A percentile compares a stretch with the other conserved stretches of the same genome.
These are phyloP conservation scores for Acropternis orthonyx DNA, from an alignment of 2,797 vertebrate genomes.

Conservation along the genomic window DNA sequence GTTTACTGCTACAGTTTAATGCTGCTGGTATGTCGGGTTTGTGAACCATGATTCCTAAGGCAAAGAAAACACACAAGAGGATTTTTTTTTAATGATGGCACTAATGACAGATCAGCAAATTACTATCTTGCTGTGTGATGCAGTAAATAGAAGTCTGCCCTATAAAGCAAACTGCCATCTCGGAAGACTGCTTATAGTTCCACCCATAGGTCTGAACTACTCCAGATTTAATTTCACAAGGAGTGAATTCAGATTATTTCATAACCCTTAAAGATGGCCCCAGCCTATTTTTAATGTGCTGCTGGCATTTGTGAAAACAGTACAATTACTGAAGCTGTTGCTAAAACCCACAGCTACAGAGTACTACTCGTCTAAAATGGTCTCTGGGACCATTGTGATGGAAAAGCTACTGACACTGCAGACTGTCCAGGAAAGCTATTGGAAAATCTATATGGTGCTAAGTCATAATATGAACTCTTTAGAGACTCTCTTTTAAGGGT, in stretches of 20 bases:
- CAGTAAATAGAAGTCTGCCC: conserved; percentile 37
- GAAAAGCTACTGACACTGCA: conserved; percentile 70
- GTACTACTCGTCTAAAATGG: conserved; percentile 48
- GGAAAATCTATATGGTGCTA: conserved; percentile 68
- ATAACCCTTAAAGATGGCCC: conserved; percentile 64
- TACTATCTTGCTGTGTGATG: conserved; percentile 47
- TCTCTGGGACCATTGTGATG: conserved; percentile 56
- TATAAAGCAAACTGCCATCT: conserved; percentile 67
- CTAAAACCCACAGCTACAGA: conserved; percentile 65
- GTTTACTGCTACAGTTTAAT: not conserved
- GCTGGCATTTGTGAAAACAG: conserved; percentile 66
- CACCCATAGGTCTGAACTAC: conserved; percentile 55
- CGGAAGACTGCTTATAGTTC: conserved; percentile 64
- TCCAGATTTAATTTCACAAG: conserved; percentile 69
- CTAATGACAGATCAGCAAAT: conserved; percentile 59
- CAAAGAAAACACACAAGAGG: not conserved
- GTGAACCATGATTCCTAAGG: not conserved
- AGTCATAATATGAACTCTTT: conserved; percentile 56
- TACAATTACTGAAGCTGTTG: conserved; percentile 62
- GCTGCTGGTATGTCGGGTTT: not conserved
- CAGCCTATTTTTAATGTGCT: conserved; percentile 66
- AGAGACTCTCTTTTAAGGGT: conserved; percentile 36
- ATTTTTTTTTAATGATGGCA: not conserved
- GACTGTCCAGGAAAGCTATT: conserved; percentile 60
- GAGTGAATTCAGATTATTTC: conserved; percentile 67